Evolutionary conservation across 2,888 invertebrate species (phyloP).

Genomic region (Eilema depressum): DNA sequence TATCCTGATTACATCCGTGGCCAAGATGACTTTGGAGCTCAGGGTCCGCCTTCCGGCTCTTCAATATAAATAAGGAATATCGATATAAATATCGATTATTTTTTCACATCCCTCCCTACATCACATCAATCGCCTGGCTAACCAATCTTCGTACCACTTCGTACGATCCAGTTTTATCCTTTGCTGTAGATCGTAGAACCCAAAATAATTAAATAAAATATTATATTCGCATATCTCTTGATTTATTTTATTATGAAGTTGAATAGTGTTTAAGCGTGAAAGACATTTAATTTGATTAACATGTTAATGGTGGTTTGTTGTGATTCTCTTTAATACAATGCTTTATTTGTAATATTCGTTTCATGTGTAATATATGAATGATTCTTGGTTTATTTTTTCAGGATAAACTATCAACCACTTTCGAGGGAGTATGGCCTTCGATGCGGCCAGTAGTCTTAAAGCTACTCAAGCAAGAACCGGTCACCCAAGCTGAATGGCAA

Average conservation of each 20-base stretch:
- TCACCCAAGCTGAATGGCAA: conserved; percentile 98
- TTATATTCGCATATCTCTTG: not conserved
- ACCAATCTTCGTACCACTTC: no score
- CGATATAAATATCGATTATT: no score
- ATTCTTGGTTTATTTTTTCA: conserved; percentile 66
- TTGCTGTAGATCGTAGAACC: not conserved
- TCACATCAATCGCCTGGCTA: no score
- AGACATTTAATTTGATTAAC: conserved; percentile 44
- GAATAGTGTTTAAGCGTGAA: conserved; percentile 51
- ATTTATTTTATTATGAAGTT: conserved; percentile 53
- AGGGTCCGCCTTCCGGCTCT: no score
- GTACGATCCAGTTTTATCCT: not conserved
- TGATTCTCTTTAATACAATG: conserved; percentile 13
- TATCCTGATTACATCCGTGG: no score
- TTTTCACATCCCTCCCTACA: no score
- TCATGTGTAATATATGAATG: conserved; percentile 13
- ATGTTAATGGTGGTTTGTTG: conserved; percentile 66
- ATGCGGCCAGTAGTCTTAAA: conserved; percentile 98
- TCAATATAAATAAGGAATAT: no score
- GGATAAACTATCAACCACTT: conserved; percentile 94
- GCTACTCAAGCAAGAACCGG: conserved; percentile 96
- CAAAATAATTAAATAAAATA: not conserved
- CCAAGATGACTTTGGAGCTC: no score
- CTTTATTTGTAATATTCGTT: not conserved
- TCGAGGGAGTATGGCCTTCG: conserved; percentile 98